A percentile compares a stretch with the other conserved stretches of the same genome.
Evolutionary conservation across 64 coral and sea anemone genomes (phyloP).

Genomic region (Porites lutea): DNA sequence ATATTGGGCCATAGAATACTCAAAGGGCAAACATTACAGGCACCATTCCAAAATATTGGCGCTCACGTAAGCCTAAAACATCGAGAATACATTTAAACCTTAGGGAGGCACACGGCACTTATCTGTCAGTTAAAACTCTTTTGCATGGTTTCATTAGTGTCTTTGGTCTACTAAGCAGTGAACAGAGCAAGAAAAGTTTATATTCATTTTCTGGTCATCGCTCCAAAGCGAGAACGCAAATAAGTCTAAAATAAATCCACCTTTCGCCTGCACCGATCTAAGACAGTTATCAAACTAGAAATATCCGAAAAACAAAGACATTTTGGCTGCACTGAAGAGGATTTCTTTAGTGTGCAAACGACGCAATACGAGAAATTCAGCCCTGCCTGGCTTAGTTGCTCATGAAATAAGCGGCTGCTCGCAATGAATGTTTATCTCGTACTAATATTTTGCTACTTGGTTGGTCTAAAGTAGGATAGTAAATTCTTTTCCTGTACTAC

Average conservation of each 20-base stretch:
- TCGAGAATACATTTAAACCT: too few species aligned
- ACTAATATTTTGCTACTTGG: not conserved
- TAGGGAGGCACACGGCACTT: too few species aligned
- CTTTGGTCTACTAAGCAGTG: too few species aligned
- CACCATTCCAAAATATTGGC: conserved; percentile 13
- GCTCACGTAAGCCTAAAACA: not conserved
- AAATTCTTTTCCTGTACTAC: too few species aligned
- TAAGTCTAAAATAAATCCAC: too few species aligned
- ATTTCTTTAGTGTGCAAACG: not conserved
- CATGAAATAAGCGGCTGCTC: too few species aligned
- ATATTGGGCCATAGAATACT: conserved; percentile 38
- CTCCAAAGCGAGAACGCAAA: too few species aligned
- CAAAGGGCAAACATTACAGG: conserved; percentile 11
- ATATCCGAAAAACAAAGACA: not conserved
- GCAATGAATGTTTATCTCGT: not conserved
- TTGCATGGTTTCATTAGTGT: too few species aligned
- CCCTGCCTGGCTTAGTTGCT: not conserved
- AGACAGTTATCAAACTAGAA: not conserved
- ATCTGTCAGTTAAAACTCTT: too few species aligned
- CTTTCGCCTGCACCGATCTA: too few species aligned
- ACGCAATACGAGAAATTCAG: not conserved
- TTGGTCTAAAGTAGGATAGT: conserved; percentile 1
- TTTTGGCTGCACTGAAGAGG: not conserved
- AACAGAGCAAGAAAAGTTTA: not conserved
- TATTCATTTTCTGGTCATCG: not conserved